Base-by-base conservation (phyloP, 1,140 invertebrate genomes). In the Eubasilissa regina region DNA sequence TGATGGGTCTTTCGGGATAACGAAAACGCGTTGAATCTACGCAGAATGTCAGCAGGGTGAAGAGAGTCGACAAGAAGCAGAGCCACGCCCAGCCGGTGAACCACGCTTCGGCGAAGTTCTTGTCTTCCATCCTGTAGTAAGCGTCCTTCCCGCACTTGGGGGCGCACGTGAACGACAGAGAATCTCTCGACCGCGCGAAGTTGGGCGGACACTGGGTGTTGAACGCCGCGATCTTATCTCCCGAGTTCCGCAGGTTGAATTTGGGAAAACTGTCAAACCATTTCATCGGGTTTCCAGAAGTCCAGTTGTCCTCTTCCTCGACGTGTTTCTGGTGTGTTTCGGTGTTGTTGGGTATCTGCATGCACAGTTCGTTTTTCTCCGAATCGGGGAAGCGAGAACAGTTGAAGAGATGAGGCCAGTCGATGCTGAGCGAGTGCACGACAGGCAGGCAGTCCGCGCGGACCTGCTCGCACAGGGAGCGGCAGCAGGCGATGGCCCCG, bases 11-110 rank as follows among this genome's bases (percentile, higher is more conserved):
- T 84, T 97, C 95, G 0, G 96, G 96, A 87, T 96, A 97, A 15
- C 93, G 91, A 84, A 96, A 96, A 80, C 95, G 88, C 17, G 93
- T 92, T 0, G 94, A 93, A 84, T 97, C 96, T 47, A 97, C 93
- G 86, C 96, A 92, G 87, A 97, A 98, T 0, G 97, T 98, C 21
- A 97, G 88, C 75, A 98, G 87, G 0, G 95, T 96, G 85, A 97
- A 95, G 1, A 94, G 89, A 0, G 96, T 97, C 11, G 96, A 95
- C 7, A 95, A 89, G 75, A 97, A 91, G 83, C 96, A 98, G 0
- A 97, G 87, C 85, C 94, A 94, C 0, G 96, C 95, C 90, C 96
- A 95, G 4, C 94, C 92, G 9, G 93, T 94, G 84, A 97, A 95
- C 92, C 96, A 96, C 11, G 94, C 92, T 83, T 95, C 92, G 0